Conservation (phyloP, 2,888 invertebrate genomes). For the Tanypteryx hageni region DNA sequence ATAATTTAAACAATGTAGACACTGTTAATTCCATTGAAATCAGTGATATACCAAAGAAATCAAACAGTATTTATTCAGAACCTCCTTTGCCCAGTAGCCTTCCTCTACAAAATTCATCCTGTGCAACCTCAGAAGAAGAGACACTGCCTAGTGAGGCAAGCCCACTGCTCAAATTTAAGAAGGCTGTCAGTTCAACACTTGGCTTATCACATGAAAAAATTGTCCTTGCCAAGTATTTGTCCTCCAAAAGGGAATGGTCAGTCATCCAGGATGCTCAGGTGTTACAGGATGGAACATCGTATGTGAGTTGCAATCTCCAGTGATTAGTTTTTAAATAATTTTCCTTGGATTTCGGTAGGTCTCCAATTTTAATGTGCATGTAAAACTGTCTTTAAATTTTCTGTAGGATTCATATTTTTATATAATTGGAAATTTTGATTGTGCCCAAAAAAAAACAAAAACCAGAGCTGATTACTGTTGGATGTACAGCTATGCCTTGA, state of each 20-base stretch:
- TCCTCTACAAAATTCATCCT: not conserved
- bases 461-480: no score
- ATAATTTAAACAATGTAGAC: not conserved
- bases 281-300: not conserved
- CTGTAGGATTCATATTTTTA: no score
- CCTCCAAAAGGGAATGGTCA: conserved; percentile 31
- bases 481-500: no score
- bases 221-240: conserved; percentile 42
- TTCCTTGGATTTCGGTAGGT: no score
- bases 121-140: not conserved
- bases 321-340: not conserved
- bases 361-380: no score
- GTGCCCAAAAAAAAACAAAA: no score
- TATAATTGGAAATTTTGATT: no score
- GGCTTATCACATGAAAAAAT: not conserved
- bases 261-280: conserved; percentile 20
- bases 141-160: not conserved
- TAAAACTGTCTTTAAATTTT: no score
- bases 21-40: not conserved
- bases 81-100: no score
- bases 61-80: not conserved
- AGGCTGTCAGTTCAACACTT: conserved; percentile 23
- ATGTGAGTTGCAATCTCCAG: conserved; percentile 1
- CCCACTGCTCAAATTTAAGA: not conserved
- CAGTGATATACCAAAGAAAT: not conserved